Evolutionary conservation across 2,113 vertebrate genomes (phyloP).

Genomic region (Oplegnathus fasciatus): DNA sequence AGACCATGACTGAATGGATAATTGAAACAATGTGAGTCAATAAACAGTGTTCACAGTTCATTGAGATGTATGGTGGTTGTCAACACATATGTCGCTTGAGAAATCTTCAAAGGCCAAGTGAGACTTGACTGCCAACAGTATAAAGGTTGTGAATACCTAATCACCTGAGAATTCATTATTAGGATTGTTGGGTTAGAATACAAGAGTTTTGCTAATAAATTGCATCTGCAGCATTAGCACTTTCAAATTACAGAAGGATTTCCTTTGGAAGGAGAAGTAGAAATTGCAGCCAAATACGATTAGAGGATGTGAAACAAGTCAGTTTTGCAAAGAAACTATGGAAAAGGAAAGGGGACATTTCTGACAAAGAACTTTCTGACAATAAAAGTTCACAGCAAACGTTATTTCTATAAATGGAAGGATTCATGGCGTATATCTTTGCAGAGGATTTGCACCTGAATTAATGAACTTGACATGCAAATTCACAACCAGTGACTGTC

Average conservation of each 20-base stretch:
- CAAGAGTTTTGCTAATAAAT: neutral
- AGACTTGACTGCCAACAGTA: neutral
- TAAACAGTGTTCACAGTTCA: slow-evolving; percentile 1
- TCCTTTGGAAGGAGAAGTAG: neutral
- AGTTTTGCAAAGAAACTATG: neutral
- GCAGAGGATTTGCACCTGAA: too few species aligned
- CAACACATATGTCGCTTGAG: neutral
- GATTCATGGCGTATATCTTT: too few species aligned
- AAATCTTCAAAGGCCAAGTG: neutral
- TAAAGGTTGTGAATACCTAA: neutral
- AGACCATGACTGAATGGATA: neutral
- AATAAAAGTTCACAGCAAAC: neutral
- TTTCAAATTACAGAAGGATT: neutral
- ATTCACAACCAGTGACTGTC: too few species aligned
- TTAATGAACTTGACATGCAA: too few species aligned
- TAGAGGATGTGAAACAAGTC: neutral
- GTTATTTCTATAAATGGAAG: too few species aligned
- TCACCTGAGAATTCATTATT: neutral
- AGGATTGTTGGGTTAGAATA: neutral
- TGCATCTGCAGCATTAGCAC: neutral
- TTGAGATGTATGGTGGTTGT: neutral
- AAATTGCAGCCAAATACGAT: neutral
- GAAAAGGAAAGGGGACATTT: too few species aligned
- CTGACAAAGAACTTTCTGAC: too few species aligned
- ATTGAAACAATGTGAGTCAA: slow-evolving; percentile 3